Conservation (phyloP, 2,888 invertebrate species). For the Amiota minor region DNA sequence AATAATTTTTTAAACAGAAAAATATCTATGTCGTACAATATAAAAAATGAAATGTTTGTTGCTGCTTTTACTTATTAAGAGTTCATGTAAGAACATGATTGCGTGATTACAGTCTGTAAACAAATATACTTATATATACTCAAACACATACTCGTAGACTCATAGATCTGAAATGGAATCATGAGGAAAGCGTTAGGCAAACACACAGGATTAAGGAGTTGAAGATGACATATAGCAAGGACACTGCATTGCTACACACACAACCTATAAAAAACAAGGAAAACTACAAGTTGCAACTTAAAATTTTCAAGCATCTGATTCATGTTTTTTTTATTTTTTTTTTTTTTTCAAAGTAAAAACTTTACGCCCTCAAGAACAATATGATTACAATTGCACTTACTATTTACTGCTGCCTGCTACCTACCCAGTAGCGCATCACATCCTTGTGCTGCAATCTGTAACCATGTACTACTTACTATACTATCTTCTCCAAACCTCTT, state of each 20-base stretch:
- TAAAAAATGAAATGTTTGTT: slow-evolving; percentile 50
- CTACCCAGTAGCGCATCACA: too few species aligned
- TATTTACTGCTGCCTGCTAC: too few species aligned
- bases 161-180: slow-evolving; percentile 14
- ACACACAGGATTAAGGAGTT: not conserved
- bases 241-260: not conserved
- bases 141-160: slow-evolving; percentile 9
- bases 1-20: not conserved
- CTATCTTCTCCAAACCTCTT: slow-evolving; percentile 18
- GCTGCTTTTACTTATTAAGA: slow-evolving; percentile 53
- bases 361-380: too few species aligned
- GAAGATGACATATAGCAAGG: not conserved
- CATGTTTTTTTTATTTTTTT: too few species aligned
- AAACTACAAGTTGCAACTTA: too few species aligned
- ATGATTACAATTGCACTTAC: too few species aligned
- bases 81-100: slow-evolving; percentile 65
- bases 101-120: slow-evolving; percentile 60
- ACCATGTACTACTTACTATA: too few species aligned
- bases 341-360: too few species aligned
- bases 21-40: not conserved
- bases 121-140: slow-evolving; percentile 39
- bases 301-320: too few species aligned
- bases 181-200: slow-evolving; percentile 17
- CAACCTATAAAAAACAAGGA: too few species aligned
- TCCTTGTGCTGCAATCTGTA: slow-evolving; percentile 37